Evolutionary conservation across 2,888 invertebrate species (phyloP).

Genomic region (Ophraella communa): DNA sequence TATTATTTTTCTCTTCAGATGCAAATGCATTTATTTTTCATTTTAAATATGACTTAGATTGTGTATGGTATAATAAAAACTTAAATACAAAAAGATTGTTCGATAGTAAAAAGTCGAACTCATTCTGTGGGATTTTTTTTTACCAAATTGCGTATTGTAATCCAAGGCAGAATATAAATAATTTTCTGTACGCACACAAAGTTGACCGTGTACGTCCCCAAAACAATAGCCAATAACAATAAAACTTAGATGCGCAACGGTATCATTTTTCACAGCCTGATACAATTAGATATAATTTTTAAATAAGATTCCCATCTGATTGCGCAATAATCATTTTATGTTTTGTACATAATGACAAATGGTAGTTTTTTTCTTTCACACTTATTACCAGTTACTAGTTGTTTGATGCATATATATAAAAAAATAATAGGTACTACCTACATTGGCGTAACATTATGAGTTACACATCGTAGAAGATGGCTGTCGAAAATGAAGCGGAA

Average conservation of each 20-base stretch:
- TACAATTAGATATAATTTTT: conserved; percentile 36
- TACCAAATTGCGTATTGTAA: conserved; percentile 36
- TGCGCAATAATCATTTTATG: conserved; percentile 32
- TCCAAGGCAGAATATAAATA: conserved; percentile 32
- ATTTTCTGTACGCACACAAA: conserved; percentile 30
- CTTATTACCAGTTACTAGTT: conserved; percentile 16
- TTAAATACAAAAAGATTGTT: conserved; percentile 21
- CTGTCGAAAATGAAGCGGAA: no score
- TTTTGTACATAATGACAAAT: conserved; percentile 36
- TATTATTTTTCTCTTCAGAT: no score
- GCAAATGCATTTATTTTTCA: no score
- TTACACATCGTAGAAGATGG: no score
- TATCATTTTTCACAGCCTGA: conserved; percentile 37
- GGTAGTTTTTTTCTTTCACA: conserved; percentile 25
- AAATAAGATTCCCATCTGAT: conserved; percentile 35
- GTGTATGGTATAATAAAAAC: not conserved
- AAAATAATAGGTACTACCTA: not conserved
- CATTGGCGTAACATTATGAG: not conserved
- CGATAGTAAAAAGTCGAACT: conserved; percentile 23
- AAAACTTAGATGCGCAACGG: conserved; percentile 36
- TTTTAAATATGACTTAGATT: no score
- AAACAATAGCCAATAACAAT: conserved; percentile 39
- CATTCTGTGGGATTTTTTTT: conserved; percentile 32
- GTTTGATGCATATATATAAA: conserved; percentile 4
- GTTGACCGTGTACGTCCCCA: conserved; percentile 31